Conservation (phyloP, 2,888 invertebrate species). For the Drosophila vallismaia region DNA sequence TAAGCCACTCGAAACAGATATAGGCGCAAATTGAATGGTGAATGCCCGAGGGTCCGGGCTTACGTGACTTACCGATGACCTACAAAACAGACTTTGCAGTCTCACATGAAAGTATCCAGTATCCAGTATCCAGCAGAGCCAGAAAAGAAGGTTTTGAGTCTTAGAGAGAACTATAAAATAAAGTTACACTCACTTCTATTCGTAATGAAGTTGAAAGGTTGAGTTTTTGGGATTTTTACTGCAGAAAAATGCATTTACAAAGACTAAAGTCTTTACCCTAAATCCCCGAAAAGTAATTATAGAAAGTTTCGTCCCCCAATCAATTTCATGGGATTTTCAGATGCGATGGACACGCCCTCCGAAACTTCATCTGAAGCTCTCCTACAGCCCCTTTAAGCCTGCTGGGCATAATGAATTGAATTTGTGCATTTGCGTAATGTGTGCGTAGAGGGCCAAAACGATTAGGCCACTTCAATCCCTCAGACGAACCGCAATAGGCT, state of each 20-base stretch:
- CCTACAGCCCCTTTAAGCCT: constrained; percentile 4
- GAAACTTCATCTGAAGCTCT: neutral
- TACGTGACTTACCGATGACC: constrained; percentile 33
- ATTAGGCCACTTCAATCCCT: constrained; percentile 41
- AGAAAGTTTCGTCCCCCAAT: constrained; percentile 12
- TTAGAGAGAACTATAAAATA: neutral
- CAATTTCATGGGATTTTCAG: neutral
- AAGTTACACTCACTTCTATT: no score
- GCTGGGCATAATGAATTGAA: constrained; percentile 58
- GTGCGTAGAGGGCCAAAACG: constrained; percentile 50
- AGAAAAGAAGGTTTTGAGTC: neutral
- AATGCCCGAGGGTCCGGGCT: constrained; percentile 16
- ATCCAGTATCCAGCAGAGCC: neutral
- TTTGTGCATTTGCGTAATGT: constrained; percentile 63
- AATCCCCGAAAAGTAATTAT: neutral
- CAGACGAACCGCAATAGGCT: constrained; percentile 15
- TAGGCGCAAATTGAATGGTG: constrained; percentile 31
- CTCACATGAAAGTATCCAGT: neutral
- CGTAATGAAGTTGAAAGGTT: no score
- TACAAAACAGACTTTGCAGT: constrained; percentile 15
- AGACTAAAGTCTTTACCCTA: neutral
- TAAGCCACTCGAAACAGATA: constrained; percentile 56
- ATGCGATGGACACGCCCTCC: neutral
- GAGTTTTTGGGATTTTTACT: neutral
- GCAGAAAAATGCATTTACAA: neutral